Evolutionary conservation across 2,113 vertebrate species (phyloP).

Genomic region (Xerus inauris): DNA sequence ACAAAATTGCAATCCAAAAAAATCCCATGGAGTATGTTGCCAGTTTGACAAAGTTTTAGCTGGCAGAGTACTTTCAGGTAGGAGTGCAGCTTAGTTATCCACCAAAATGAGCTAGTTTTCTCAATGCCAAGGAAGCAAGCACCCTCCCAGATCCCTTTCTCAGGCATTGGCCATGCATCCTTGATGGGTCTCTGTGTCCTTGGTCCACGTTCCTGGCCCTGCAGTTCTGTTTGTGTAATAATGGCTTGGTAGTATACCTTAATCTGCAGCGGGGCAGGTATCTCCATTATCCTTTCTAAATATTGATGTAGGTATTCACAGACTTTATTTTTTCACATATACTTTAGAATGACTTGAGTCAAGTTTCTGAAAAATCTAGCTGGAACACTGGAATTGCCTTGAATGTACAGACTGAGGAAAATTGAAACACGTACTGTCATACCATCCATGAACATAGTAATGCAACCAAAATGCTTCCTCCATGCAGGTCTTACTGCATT

Average conservation of each 20-base stretch:
- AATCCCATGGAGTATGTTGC: too few species aligned
- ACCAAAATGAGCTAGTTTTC: background rate
- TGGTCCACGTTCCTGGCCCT: background rate
- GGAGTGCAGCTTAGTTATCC: background rate
- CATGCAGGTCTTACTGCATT: background rate
- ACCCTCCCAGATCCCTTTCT: background rate
- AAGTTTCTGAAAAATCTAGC: background rate
- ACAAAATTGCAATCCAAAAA: background rate
- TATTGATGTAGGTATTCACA: fast-evolving
- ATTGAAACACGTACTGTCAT: background rate
- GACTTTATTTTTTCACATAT: background rate
- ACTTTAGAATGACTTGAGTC: background rate
- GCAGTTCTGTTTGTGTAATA: too few species aligned
- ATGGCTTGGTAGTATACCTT: fast-evolving
- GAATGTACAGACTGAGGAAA: too few species aligned
- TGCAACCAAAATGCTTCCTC: background rate
- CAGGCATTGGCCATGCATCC: background rate
- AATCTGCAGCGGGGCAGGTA: fast-evolving
- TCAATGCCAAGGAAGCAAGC: background rate
- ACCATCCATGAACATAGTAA: background rate
- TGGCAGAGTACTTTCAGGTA: background rate
- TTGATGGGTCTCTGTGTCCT: too few species aligned
- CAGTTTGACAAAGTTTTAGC: background rate
- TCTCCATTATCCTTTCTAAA: too few species aligned
- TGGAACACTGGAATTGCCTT: background rate